Percentiles rank a stretch among this genome's conserved stretches.
These are phyloP conservation scores for Anseranas semipalmata DNA, from an alignment of 2,113 vertebrate species.

Conservation along the genomic window DNA sequence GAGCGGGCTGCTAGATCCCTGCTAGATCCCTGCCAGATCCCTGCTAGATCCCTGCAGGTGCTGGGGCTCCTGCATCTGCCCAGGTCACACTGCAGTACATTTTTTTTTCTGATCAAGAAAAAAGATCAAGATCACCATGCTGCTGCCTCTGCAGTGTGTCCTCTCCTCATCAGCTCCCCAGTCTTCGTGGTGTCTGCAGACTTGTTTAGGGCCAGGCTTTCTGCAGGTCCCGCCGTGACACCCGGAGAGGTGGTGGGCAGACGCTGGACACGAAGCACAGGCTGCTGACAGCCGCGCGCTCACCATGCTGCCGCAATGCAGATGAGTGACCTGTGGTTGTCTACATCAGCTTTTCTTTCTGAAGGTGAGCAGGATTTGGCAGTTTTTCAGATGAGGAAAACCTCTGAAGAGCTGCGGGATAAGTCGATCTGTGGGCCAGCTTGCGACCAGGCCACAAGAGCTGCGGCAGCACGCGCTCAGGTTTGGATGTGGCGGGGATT, in stretches of 20 bases:
- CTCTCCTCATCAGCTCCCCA: background rate
- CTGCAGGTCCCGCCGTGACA: background rate
- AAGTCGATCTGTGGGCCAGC: background rate
- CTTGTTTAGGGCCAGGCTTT: background rate
- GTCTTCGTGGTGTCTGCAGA: background rate
- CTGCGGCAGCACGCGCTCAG: background rate
- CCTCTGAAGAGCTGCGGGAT: background rate
- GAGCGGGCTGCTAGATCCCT: background rate
- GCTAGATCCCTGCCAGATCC: background rate
- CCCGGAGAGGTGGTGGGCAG: no score
- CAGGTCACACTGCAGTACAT: no score
- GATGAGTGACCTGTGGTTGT: background rate
- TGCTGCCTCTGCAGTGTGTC: background rate
- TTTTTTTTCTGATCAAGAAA: background rate
- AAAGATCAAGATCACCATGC: rapidly evolving
- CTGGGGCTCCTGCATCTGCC: background rate
- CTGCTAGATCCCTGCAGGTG: background rate
- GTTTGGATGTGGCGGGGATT: background rate
- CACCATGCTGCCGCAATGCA: background rate
- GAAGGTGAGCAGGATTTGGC: background rate
- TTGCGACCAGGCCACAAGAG: background rate
- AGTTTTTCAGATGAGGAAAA: background rate
- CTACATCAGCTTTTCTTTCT: background rate
- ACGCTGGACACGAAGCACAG: background rate
- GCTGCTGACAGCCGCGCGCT: background rate